These are phyloP conservation scores for Epicauta chinensis DNA, from an alignment of 1,140 invertebrate genomes.

Conservation along the genomic window DNA sequence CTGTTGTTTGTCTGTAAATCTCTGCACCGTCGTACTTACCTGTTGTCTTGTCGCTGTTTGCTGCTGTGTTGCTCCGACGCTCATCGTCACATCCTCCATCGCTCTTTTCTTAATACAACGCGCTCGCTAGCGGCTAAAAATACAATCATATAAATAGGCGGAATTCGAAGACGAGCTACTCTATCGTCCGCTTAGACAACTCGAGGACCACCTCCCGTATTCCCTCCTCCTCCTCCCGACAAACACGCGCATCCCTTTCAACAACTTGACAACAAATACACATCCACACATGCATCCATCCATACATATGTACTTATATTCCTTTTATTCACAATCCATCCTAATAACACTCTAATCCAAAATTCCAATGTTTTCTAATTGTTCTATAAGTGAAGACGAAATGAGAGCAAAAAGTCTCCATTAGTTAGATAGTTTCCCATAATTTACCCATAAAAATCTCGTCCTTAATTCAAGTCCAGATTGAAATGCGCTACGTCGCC, in stretches of 20 bases:
- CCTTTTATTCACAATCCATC: no score
- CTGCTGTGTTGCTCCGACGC: slow-evolving; percentile 25
- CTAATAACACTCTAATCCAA: no score
- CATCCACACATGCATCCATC: no score
- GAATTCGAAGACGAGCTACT: slow-evolving; percentile 22
- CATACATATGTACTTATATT: not conserved
- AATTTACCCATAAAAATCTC: no score
- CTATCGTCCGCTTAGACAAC: slow-evolving; percentile 11
- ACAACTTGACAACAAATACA: slow-evolving; percentile 1
- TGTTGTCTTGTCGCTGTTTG: slow-evolving; percentile 33
- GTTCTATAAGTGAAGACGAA: no score
- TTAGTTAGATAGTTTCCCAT: no score
- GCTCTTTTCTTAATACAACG: slow-evolving; percentile 15
- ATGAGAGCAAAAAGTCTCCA: no score
- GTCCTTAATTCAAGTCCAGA: not conserved
- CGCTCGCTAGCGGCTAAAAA: slow-evolving; percentile 35
- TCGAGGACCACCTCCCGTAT: slow-evolving; percentile 6
- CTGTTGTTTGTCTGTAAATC: slow-evolving; percentile 13
- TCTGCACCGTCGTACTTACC: slow-evolving; percentile 22
- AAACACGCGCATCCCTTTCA: not conserved
- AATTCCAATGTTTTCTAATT: no score
- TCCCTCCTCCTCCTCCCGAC: slow-evolving; percentile 1
- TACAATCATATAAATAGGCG: slow-evolving; percentile 28
- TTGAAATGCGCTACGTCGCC: slow-evolving; percentile 19
- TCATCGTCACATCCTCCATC: slow-evolving; percentile 15